These are phyloP conservation scores for Ochotona curzoniae DNA, from an alignment of 2,113 vertebrate genomes.

Conservation along the genomic window DNA sequence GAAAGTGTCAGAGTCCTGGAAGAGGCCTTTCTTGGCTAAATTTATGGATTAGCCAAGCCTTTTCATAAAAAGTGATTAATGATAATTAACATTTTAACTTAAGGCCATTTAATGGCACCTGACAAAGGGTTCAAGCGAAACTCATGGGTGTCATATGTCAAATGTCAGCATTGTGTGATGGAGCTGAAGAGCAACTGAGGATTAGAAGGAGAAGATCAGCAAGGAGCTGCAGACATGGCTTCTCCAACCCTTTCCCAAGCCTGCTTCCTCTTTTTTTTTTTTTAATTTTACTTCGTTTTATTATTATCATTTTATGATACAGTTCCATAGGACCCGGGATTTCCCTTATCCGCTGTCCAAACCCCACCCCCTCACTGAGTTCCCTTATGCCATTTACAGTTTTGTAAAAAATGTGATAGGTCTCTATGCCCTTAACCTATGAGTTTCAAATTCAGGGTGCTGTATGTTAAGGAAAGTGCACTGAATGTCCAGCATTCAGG, in stretches of 20 bases:
- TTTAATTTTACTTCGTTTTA: too few species aligned
- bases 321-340: too few species aligned
- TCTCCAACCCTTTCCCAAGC: background rate
- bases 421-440: background rate
- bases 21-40: slow-evolving; percentile 54
- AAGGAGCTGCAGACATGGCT: background rate
- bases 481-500: too few species aligned
- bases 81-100: slow-evolving; percentile 78
- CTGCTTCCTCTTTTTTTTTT: too few species aligned
- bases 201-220: background rate
- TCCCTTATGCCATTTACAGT: too few species aligned
- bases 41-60: slow-evolving; percentile 67
- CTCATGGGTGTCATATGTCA: slow-evolving; percentile 70
- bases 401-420: background rate
- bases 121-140: slow-evolving; percentile 79
- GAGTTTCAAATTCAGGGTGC: rapidly evolving
- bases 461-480: rapidly evolving
- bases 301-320: too few species aligned
- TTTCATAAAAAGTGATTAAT: slow-evolving; percentile 78
- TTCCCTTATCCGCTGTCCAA: too few species aligned
- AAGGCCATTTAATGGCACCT: slow-evolving; percentile 70
- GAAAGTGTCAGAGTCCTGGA: background rate
- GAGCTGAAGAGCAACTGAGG: slow-evolving; percentile 56
- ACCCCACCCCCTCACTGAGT: too few species aligned
- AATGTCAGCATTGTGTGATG: slow-evolving; percentile 58